Evolutionary conservation across 1,140 invertebrate genomes (phyloP), one percentile per base, ranked within the genome.

Genomic region (Acarapis woodi): DNA sequence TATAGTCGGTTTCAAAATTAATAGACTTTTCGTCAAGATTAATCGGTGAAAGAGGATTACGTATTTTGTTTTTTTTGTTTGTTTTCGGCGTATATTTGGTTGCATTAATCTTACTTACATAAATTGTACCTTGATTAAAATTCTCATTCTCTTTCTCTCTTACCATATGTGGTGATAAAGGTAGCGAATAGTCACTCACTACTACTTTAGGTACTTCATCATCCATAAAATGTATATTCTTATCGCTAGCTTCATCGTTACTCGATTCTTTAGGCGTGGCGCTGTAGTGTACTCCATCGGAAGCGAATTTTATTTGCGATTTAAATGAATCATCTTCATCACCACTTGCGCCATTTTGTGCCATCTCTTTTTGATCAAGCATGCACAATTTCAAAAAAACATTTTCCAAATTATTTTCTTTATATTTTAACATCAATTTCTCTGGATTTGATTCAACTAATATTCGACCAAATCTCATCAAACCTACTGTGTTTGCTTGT

Each of bases 371-470:
- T 35, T 15, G 9, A 35, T 35, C 34, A 4, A 35, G 22, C 18
- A 21, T 10, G 23, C 79, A 88, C 1, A 93, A 58, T 55, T 85
- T 80, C 9, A 97, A 55, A 63, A 73, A 14, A 62, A 65, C 37
- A 90, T 97, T 61, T 71, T 94, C 46, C 63, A 77, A 4, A 15
- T 31, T 38, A n/a, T 5, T n/a, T 6, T 22, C 12, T n/a, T 44
- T 42, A 32, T 48, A 51, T 16, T 38, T 34, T 1, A 43, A 25
- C 23, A 58, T 44, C 14, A 56, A 43, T 18, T 40, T 34, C 3
- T 45, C 39, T 5, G 56, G 56, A 35, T 46, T 41, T 31, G 50
- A 45, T 44, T 58, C 53, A 4, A 51, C 52, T 19, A 58, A 37
- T 19, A 58, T 39, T 29, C 48, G 42, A 10, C 56, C 56, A 44